A percentile compares a stretch with the other conserved stretches of the same genome.
phyloP scores from a whole-genome alignment of 2,888 invertebrate genomes.

The Sarcophaga caerulescens region DNA sequence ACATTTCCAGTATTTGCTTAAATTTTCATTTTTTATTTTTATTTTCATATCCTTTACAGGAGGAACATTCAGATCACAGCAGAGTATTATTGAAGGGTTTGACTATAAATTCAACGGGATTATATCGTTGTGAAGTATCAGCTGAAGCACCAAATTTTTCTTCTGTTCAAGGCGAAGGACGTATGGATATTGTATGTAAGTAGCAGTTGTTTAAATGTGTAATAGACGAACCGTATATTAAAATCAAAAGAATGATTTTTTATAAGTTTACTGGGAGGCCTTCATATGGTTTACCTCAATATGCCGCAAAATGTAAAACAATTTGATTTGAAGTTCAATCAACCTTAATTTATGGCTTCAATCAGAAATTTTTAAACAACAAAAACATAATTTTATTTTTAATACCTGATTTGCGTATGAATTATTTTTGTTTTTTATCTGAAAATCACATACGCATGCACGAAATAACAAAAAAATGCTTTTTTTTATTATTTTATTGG shows the following conservation, averaged over 20 bases:
- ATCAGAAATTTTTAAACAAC: background rate
- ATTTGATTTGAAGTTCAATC: background rate
- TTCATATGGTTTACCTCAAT: background rate
- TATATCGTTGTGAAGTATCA: constrained; percentile 89
- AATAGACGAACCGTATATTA: background rate
- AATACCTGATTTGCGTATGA: too few species aligned
- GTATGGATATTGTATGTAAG: constrained; percentile 92
- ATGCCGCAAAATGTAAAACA: background rate
- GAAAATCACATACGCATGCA: too few species aligned
- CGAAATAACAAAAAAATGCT: too few species aligned
- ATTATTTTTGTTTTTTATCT: too few species aligned
- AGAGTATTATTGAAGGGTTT: constrained; percentile 86
- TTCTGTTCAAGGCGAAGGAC: constrained; percentile 88
- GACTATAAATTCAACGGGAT: constrained; percentile 87
- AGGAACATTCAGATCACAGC: constrained; percentile 86
- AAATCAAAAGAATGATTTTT: background rate
- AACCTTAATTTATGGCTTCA: background rate
- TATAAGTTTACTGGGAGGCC: background rate
- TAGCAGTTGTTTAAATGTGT: constrained; percentile 71
- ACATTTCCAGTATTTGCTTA: too few species aligned
- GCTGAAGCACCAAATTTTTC: constrained; percentile 90
- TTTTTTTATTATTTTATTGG: too few species aligned
- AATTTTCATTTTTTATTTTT: too few species aligned
- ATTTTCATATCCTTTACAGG: constrained; percentile 80
- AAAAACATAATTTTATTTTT: too few species aligned